These are phyloP conservation scores for Dysmachus trigonus DNA, from an alignment of 2,888 invertebrate genomes.

Conservation along the genomic window DNA sequence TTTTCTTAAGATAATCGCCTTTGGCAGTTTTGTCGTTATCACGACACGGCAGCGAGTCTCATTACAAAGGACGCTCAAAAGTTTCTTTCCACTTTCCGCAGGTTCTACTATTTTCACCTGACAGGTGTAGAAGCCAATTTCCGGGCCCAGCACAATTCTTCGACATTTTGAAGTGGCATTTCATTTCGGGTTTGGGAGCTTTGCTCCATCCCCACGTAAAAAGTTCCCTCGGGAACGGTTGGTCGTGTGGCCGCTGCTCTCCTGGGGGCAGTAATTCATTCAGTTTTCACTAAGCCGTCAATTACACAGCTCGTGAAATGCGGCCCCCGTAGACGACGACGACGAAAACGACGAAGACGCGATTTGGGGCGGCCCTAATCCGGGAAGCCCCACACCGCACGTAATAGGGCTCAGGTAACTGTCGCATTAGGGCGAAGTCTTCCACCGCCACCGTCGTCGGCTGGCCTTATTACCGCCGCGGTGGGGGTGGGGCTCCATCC, in stretches of 20 bases:
- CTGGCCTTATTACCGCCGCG: not conserved
- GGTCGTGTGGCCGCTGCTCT: not conserved
- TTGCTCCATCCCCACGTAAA: not conserved
- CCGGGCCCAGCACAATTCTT: not conserved
- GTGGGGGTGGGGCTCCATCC: not conserved
- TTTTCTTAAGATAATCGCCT: not conserved
- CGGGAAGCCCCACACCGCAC: not conserved
- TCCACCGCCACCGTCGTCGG: not conserved
- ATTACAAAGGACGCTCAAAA: not conserved
- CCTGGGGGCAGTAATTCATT: slow-evolving; percentile 1
- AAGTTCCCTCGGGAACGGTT: not conserved
- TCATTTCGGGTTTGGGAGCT: not conserved
- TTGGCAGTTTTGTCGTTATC: not conserved
- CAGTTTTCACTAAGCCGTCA: slow-evolving; percentile 35
- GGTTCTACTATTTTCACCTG: not conserved
- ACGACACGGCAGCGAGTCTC: not conserved
- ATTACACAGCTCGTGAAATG: slow-evolving; percentile 31
- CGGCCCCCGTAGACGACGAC: not conserved
- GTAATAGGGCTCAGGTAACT: not conserved
- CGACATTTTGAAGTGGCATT: not conserved
- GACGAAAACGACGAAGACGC: no score
- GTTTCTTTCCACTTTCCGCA: slow-evolving; percentile 3
- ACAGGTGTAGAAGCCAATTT: slow-evolving; percentile 11
- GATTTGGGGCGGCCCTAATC: slow-evolving; percentile 21
- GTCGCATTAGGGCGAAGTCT: not conserved